A percentile compares a stretch with the other conserved stretches of the same genome.
phyloP scores from a whole-genome alignment of 2,797 vertebrate genomes.

The Salarias fasciatus region DNA sequence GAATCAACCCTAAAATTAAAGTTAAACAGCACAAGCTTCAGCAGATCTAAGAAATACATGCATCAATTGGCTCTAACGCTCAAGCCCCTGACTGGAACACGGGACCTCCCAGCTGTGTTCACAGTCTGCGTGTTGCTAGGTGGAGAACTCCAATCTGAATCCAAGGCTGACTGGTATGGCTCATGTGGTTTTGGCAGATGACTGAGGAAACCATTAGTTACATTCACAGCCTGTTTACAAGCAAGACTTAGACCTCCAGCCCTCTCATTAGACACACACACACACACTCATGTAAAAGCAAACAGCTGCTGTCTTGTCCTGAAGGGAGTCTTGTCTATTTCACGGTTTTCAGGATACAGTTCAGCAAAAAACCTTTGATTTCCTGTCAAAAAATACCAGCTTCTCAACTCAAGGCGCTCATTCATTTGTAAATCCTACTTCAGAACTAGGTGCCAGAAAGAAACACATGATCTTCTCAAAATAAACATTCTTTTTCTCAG shows the following conservation, averaged over 20 bases:
- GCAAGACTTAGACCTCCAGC: constrained; percentile 46
- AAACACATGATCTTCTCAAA: constrained; percentile 4
- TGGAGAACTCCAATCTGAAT: constrained; percentile 43
- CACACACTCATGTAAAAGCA: constrained; percentile 16
- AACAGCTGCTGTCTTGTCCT: constrained; percentile 30
- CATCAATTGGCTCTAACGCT: no score
- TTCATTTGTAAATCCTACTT: not conserved
- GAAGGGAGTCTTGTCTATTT: not conserved
- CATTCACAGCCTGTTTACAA: constrained; percentile 71
- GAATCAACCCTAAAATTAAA: not conserved
- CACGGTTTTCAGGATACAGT: constrained; percentile 8
- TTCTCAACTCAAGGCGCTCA: not conserved
- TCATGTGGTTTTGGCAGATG: constrained; percentile 56
- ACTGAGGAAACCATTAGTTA: constrained; percentile 50
- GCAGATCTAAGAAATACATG: not conserved
- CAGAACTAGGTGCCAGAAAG: not conserved
- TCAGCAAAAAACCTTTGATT: not conserved
- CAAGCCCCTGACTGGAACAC: not conserved
- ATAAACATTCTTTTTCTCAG: no score
- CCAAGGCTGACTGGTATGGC: constrained; percentile 50
- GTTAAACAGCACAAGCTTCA: constrained; percentile 5
- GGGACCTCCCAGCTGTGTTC: constrained; percentile 35
- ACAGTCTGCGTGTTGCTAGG: constrained; percentile 27
- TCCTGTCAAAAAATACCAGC: not conserved
- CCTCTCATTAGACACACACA: constrained; percentile 44